A percentile compares a stretch with the other conserved stretches of the same genome.
Evolutionary conservation across 2,888 invertebrate genomes (phyloP).

Genomic region (Saturnia pavonia): DNA sequence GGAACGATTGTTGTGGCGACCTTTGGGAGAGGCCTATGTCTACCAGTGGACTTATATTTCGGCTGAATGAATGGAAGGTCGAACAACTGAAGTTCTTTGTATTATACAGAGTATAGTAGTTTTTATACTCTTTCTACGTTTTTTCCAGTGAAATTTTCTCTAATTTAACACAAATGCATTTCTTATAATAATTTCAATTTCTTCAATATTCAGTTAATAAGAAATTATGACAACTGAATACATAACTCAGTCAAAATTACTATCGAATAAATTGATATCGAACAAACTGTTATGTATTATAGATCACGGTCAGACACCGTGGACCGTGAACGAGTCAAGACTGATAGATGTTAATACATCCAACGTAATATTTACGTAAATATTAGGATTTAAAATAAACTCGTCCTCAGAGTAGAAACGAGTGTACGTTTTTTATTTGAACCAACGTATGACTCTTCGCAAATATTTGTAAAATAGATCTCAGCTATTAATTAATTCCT

Average conservation of each 20-base stretch:
- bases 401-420: not conserved
- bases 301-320: slow-evolving; percentile 18
- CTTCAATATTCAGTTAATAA: not conserved
- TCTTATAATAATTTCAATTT: not conserved
- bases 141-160: too few relatives aligned
- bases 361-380: slow-evolving; percentile 17
- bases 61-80: too few relatives aligned
- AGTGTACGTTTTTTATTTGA: not conserved
- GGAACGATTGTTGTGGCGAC: too few relatives aligned
- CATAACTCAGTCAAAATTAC: not conserved
- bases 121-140: too few relatives aligned
- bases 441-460: not conserved
- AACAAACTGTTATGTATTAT: not conserved
- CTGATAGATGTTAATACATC: slow-evolving; percentile 6
- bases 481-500: not conserved
- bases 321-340: slow-evolving; percentile 11
- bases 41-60: too few relatives aligned
- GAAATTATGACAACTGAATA: not conserved
- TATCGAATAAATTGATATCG: not conserved
- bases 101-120: too few relatives aligned
- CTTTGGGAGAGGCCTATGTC: too few relatives aligned
- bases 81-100: too few relatives aligned
- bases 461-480: not conserved
- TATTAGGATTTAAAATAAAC: not conserved
- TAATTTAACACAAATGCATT: too few relatives aligned